A percentile compares a stretch with the other conserved stretches of the same genome.
These are phyloP conservation scores for Hydrochoerus hydrochaeris DNA, from an alignment of 2,113 vertebrate species.

Conservation along the genomic window DNA sequence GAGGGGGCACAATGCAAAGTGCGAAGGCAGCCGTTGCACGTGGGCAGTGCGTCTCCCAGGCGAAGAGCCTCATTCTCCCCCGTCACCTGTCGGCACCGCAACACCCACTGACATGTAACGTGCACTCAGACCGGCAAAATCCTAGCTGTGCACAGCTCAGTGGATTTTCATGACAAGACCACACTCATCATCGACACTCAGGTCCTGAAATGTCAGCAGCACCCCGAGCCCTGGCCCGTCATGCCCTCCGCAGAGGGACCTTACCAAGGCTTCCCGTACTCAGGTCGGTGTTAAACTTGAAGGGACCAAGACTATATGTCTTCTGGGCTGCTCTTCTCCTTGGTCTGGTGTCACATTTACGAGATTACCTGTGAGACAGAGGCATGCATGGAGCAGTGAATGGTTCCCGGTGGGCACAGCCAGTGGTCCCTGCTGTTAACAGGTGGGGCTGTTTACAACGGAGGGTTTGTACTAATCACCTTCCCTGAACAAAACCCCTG, in stretches of 20 bases:
- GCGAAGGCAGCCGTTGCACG: not conserved
- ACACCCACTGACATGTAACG: rapidly evolving
- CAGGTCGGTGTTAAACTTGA: not conserved
- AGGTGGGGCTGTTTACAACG: not conserved
- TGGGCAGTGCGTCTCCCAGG: not conserved
- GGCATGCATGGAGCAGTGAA: not conserved
- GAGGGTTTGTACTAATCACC: not conserved
- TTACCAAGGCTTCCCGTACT: not conserved
- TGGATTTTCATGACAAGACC: not conserved
- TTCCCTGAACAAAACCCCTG: not conserved
- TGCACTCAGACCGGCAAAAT: not conserved
- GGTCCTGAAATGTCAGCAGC: not conserved
- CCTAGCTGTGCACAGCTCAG: not conserved
- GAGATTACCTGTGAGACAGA: not conserved
- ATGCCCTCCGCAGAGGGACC: not conserved
- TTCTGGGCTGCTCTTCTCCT: not conserved
- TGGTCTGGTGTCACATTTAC: not conserved
- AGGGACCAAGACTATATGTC: not conserved
- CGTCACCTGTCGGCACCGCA: not conserved
- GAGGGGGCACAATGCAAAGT: not conserved
- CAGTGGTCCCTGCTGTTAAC: not conserved
- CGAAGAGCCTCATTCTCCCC: not conserved
- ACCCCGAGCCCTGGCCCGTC: too few relatives aligned
- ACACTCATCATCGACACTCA: not conserved
- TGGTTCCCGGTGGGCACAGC: not conserved